These are phyloP conservation scores for Dolichopus griseipennis DNA, from an alignment of 2,888 invertebrate genomes.

Conservation along the genomic window DNA sequence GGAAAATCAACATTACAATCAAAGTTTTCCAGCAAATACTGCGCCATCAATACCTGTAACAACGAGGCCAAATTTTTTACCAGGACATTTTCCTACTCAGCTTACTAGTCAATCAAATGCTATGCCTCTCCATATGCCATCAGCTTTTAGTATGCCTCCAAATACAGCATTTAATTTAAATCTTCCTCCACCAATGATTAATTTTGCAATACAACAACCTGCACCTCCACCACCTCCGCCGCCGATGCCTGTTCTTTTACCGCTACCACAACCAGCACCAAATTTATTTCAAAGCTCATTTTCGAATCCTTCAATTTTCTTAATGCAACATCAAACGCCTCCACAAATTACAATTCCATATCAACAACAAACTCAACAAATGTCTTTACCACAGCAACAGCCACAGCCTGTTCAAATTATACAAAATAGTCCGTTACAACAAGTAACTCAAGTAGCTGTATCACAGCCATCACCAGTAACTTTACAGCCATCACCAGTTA, in stretches of 20 bases:
- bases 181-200: conserved; percentile 35
- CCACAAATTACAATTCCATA: background rate
- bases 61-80: conserved; percentile 12
- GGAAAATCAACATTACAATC: background rate
- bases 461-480: background rate
- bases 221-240: conserved; percentile 31
- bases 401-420: conserved; percentile 2
- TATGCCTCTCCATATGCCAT: conserved; percentile 15
- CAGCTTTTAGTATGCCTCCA: conserved; percentile 5
- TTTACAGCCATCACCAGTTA: background rate
- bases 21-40: conserved; percentile 19
- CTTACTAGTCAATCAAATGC: conserved; percentile 8
- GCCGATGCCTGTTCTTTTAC: conserved; percentile 24
- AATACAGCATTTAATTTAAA: conserved; percentile 35
- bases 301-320: conserved; percentile 13
- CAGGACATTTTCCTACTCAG: background rate
- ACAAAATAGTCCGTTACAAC: background rate
- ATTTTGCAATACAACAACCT: conserved; percentile 23
- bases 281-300: conserved; percentile 20
- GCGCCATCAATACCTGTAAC: conserved; percentile 27
- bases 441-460: background rate
- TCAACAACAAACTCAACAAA: conserved; percentile 12
- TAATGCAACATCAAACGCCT: background rate
- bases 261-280: conserved; percentile 23
- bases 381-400: background rate